Conservation (phyloP, 2,113 vertebrate species). For the Planiliza haematocheilus region DNA sequence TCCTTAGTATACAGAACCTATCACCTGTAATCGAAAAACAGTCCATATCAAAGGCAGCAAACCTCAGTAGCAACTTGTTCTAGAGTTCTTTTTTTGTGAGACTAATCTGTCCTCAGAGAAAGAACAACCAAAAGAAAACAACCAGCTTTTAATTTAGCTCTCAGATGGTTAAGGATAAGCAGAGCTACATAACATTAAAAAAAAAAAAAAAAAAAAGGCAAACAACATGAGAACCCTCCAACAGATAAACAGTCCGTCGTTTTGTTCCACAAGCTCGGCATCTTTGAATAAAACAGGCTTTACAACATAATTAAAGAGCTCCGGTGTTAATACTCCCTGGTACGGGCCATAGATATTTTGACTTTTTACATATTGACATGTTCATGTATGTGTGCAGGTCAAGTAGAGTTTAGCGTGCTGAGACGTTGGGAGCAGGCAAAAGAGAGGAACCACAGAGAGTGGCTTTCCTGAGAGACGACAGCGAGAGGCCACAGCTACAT, state of each 20-base stretch:
- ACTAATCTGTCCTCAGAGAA: too few relatives aligned
- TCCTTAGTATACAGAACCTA: constrained; percentile 35
- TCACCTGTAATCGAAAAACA: constrained; percentile 35
- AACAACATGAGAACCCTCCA: constrained; percentile 24
- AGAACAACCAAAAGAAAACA: constrained; percentile 7
- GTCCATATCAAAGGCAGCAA: constrained; percentile 47
- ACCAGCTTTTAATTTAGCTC: constrained; percentile 17
- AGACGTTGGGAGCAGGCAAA: constrained; percentile 15
- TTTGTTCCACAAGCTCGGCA: constrained; percentile 44
- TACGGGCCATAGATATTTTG: constrained; percentile 9
- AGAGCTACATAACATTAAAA: constrained; percentile 29
- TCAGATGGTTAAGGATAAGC: constrained; percentile 21
- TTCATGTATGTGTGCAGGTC: constrained; percentile 14
- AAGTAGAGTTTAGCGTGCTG: constrained; percentile 7
- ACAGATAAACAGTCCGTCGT: not conserved
- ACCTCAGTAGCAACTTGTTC: constrained; percentile 11
- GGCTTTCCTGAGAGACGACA: constrained; percentile 75
- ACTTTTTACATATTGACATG: constrained; percentile 14
- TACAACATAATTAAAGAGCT: constrained; percentile 29
- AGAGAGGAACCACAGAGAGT: constrained; percentile 51
- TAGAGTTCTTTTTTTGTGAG: constrained; percentile 23
- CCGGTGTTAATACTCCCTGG: constrained; percentile 26
- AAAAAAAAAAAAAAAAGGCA: constrained; percentile 41
- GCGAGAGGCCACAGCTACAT: constrained; percentile 47
- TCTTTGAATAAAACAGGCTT: constrained; percentile 31